Evolutionary conservation across 2,113 vertebrate genomes (phyloP).

Genomic region (Corythornis cristatus): DNA sequence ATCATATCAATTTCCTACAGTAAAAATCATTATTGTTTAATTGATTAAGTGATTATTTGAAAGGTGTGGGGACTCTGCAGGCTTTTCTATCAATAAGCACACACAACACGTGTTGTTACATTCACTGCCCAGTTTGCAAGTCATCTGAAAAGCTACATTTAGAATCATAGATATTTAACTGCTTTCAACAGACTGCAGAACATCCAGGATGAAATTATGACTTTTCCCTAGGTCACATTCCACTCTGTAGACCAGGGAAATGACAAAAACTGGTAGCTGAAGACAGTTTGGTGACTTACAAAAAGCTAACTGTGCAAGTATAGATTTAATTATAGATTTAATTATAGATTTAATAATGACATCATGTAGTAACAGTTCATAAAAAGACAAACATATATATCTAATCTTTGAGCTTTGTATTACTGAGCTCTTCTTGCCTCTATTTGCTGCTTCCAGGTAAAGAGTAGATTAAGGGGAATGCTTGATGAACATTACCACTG

Average conservation of each 20-base stretch:
- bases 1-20: neutral
- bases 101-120: neutral
- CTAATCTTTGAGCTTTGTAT: neutral
- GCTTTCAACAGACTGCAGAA: neutral
- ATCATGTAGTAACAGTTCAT: neutral
- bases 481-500: neutral
- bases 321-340: neutral
- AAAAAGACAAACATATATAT: neutral
- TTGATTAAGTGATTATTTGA: neutral
- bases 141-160: neutral
- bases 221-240: neutral
- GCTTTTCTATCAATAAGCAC: neutral
- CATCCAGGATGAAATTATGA: neutral
- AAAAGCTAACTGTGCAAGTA: neutral
- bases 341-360: neutral
- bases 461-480: neutral
- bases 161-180: neutral
- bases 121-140: neutral
- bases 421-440: neutral
- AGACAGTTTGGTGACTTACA: neutral
- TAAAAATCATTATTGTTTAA: neutral
- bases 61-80: neutral
- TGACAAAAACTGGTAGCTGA: neutral
- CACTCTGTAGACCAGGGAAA: neutral
- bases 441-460: neutral